A percentile compares a stretch with the other conserved stretches of the same genome.
Conservation (phyloP, 2,888 invertebrate species). For the Mythimna ferrago region DNA sequence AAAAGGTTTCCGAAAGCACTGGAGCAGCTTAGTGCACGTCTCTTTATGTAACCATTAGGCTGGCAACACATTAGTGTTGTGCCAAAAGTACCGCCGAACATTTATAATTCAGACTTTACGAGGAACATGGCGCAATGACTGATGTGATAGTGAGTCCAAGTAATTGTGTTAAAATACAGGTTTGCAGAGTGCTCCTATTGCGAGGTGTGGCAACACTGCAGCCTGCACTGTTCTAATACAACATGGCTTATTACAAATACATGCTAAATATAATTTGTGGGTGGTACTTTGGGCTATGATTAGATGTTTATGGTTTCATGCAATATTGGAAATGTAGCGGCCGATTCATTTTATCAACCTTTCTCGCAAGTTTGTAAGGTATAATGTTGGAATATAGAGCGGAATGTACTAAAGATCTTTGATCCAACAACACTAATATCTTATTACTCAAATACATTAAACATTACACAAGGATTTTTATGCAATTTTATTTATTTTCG, state of each 20-base stretch:
- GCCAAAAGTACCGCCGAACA: constrained; percentile 27
- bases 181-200: constrained; percentile 27
- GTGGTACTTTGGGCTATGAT: neutral
- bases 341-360: neutral
- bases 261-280: constrained; percentile 6
- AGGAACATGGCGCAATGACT: constrained; percentile 14
- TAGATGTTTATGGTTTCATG: constrained; percentile 12
- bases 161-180: constrained; percentile 42
- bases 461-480: neutral
- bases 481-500: too few species aligned
- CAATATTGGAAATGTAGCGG: constrained; percentile 7
- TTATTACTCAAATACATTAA: neutral
- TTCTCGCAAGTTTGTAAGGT: neutral
- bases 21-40: constrained; percentile 25
- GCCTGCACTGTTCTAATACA: constrained; percentile 3
- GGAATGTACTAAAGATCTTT: neutral
- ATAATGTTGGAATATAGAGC: neutral
- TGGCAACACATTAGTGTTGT: neutral
- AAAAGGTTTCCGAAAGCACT: constrained; percentile 31
- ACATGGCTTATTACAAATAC: constrained; percentile 39
- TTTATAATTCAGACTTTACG: constrained; percentile 35
- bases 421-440: neutral
- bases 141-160: constrained; percentile 21
- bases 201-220: constrained; percentile 38
- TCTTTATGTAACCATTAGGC: constrained; percentile 18